Evolutionary conservation across 2,888 invertebrate species (phyloP).

Genomic region (Apoderus coryli): DNA sequence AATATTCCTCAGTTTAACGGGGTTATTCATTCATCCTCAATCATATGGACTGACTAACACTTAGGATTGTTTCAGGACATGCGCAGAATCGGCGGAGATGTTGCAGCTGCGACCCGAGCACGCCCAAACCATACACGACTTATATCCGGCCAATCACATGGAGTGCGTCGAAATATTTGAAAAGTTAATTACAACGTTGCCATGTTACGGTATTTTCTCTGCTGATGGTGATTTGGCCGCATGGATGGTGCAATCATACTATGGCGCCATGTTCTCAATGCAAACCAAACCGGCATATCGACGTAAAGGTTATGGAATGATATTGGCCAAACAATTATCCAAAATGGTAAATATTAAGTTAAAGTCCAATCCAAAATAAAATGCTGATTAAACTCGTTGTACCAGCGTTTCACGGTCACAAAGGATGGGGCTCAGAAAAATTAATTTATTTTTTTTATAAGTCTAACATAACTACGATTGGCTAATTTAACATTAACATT

Average conservation of each 20-base stretch:
- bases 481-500: too few relatives aligned
- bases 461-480: too few relatives aligned
- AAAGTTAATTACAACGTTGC: constrained; percentile 59
- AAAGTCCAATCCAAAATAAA: too few relatives aligned
- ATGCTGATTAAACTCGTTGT: too few relatives aligned
- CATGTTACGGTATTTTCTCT: constrained; percentile 68
- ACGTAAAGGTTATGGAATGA: constrained; percentile 48
- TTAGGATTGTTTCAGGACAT: constrained; percentile 22
- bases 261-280: constrained; percentile 87
- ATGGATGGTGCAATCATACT: constrained; percentile 86
- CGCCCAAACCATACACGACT: constrained; percentile 68
- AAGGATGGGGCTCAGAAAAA: too few relatives aligned
- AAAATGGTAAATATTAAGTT: constrained; percentile 30
- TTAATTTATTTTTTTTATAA: too few relatives aligned
- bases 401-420: too few relatives aligned
- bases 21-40: constrained; percentile 1
- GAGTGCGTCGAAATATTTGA: constrained; percentile 67
- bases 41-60: too few relatives aligned
- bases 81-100: constrained; percentile 54
- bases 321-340: constrained; percentile 47
- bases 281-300: constrained; percentile 47
- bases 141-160: constrained; percentile 80
- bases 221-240: constrained; percentile 60
- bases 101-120: constrained; percentile 61
- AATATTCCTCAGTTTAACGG: neutral